A percentile compares a stretch with the other conserved stretches of the same genome.
phyloP scores from a whole-genome alignment of 2,888 invertebrate species.

The Clepsis dumicolana region DNA sequence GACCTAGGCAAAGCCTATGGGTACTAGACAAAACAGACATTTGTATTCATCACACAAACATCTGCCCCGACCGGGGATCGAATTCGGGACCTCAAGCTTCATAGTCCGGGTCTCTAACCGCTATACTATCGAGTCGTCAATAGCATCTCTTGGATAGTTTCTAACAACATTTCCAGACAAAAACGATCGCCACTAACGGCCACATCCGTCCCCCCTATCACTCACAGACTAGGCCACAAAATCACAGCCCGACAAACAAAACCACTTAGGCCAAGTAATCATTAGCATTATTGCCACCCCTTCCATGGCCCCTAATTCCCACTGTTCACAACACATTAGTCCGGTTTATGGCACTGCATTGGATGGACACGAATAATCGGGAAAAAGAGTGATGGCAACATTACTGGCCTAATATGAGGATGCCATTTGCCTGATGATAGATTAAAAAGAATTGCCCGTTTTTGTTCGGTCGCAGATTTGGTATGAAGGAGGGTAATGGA shows the following conservation, averaged over 20 bases:
- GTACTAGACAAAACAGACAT: no score
- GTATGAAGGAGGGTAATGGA: background rate
- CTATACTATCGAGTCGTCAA: no score
- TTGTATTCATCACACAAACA: no score
- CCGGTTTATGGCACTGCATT: constrained; percentile 40
- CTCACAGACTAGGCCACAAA: constrained; percentile 11
- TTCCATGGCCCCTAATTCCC: constrained; percentile 31
- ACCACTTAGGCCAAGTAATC: constrained; percentile 63
- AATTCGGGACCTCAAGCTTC: no score
- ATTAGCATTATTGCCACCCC: constrained; percentile 51
- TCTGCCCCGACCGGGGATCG: no score
- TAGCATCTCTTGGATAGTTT: no score
- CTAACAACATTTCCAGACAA: background rate
- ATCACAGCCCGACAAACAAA: constrained; percentile 66
- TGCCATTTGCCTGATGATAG: constrained; percentile 8
- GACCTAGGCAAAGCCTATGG: no score
- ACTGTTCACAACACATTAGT: constrained; percentile 44
- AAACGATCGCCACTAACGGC: background rate
- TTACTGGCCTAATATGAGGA: constrained; percentile 38
- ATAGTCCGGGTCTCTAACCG: no score
- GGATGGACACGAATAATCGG: constrained; percentile 39
- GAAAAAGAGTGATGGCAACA: constrained; percentile 43
- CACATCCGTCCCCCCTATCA: constrained; percentile 3
- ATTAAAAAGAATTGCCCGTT: constrained; percentile 23
- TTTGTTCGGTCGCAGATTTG: constrained; percentile 3